Conservation (phyloP, 2,797 vertebrate genomes). For the Enteromius afrohamiltoni region DNA sequence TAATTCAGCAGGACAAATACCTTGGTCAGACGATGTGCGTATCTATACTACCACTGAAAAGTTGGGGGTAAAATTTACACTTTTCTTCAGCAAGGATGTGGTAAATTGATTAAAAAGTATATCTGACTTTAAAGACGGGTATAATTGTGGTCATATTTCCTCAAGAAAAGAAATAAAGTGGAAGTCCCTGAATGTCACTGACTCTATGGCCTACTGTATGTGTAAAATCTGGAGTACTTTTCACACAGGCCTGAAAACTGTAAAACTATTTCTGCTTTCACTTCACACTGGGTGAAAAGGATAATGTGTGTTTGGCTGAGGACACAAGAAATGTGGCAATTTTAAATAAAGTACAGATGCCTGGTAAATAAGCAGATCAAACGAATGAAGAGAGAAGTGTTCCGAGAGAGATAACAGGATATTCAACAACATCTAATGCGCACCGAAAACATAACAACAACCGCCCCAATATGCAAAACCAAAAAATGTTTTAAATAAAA, state of each 20-base stretch:
- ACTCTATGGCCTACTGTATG: neutral
- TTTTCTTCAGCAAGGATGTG: neutral
- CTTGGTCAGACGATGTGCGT: neutral
- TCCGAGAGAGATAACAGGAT: constrained; percentile 70
- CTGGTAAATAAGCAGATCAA: constrained; percentile 65
- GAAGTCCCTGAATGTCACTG: neutral
- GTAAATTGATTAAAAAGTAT: neutral
- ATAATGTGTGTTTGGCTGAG: neutral
- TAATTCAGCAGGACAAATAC: constrained; percentile 7
- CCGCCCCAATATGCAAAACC: constrained; percentile 31
- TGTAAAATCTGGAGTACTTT: neutral
- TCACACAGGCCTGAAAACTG: neutral
- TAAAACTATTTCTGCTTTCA: neutral
- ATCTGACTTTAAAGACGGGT: neutral
- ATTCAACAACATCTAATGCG: constrained; percentile 49
- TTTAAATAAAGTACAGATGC: constrained; percentile 57
- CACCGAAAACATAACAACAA: constrained; percentile 24
- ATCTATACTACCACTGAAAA: neutral
- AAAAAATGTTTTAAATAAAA: too few relatives aligned
- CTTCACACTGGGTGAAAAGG: neutral
- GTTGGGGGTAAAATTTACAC: neutral
- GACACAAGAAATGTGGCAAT: constrained; percentile 25
- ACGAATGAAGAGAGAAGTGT: constrained; percentile 63
- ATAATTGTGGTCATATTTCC: neutral
- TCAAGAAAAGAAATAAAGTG: neutral